Evolutionary conservation across 2,888 invertebrate species (phyloP).

Genomic region (Neoaliturus tenellus): DNA sequence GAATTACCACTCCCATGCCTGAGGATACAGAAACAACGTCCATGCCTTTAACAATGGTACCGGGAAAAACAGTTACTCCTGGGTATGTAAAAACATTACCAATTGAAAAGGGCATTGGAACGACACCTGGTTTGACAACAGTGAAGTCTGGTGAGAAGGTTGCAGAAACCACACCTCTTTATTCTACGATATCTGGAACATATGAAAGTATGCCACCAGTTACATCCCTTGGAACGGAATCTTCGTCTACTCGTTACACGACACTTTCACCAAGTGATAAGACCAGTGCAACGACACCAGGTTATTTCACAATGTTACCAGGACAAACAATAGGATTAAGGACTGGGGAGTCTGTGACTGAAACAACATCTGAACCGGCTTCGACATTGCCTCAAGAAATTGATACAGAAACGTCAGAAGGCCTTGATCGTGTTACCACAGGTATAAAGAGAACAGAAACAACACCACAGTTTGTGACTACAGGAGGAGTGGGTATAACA

Average conservation of each 20-base stretch:
- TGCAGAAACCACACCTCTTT: background rate
- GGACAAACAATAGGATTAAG: background rate
- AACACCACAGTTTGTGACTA: background rate
- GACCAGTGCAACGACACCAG: background rate
- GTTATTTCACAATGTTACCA: background rate
- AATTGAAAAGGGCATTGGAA: background rate
- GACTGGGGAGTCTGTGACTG: conserved; percentile 1
- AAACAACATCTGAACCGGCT: background rate
- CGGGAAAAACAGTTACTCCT: background rate
- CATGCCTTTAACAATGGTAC: background rate
- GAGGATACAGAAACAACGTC: background rate
- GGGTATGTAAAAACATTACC: background rate
- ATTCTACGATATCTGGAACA: background rate
- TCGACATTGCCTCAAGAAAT: background rate
- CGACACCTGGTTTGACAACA: background rate
- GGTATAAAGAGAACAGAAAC: background rate
- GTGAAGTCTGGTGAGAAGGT: background rate
- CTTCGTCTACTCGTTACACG: background rate
- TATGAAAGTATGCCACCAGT: background rate
- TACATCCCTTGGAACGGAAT: background rate
- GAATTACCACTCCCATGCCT: background rate
- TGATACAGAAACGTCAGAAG: background rate
- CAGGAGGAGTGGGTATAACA: background rate
- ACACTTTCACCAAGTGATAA: background rate
- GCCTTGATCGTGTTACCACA: background rate